Percentiles rank a stretch among this genome's conserved stretches.
phyloP scores from a whole-genome alignment of 1,140 invertebrate genomes.

The Reticulitermes speratus region DNA sequence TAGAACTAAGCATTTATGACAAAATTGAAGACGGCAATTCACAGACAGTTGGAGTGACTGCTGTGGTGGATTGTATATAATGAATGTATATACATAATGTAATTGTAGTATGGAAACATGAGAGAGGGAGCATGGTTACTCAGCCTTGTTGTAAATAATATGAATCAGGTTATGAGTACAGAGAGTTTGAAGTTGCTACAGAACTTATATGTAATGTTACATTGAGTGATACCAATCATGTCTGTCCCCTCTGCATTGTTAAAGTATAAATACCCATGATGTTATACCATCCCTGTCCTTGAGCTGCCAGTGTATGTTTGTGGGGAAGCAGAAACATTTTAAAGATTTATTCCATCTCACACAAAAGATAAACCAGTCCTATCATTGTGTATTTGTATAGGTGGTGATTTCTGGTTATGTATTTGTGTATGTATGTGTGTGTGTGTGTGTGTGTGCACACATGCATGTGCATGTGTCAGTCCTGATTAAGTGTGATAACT shows the following conservation, averaged over 20 bases:
- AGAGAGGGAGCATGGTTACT: neutral
- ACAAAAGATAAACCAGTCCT: neutral
- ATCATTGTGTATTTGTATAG: neutral
- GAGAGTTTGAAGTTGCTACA: neutral
- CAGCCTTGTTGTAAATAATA: neutral
- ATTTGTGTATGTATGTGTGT: neutral
- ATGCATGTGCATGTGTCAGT: neutral
- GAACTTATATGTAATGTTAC: neutral
- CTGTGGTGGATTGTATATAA: neutral
- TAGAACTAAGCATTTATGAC: no score
- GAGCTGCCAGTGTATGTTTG: neutral
- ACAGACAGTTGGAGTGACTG: neutral
- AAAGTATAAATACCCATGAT: neutral
- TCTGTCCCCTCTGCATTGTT: neutral
- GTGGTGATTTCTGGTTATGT: neutral
- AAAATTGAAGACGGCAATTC: neutral
- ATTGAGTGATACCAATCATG: no score
- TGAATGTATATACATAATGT: neutral
- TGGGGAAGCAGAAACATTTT: neutral
- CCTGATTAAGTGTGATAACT: constrained; percentile 5
- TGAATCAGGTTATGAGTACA: neutral
- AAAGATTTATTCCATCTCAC: neutral
- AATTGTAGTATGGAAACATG: neutral
- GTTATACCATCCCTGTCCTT: neutral
- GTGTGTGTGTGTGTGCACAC: neutral